These are phyloP conservation scores for Phalacrocorax carbo DNA, from an alignment of 2,113 vertebrate species.

Conservation along the genomic window DNA sequence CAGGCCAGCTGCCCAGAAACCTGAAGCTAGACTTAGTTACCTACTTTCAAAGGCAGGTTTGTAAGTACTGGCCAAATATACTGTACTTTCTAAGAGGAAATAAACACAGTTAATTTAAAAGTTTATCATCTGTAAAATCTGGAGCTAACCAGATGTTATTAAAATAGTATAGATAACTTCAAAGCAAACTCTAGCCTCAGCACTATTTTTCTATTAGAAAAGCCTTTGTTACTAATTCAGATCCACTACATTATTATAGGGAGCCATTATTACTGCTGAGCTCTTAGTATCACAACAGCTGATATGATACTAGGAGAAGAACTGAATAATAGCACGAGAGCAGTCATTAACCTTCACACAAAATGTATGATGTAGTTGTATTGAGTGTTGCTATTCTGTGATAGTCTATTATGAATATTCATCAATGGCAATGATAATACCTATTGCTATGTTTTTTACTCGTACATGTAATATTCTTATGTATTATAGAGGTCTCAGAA, in stretches of 20 bases:
- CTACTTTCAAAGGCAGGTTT: neutral
- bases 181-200: neutral
- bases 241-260: neutral
- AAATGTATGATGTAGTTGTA: neutral
- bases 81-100: neutral
- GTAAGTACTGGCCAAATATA: neutral
- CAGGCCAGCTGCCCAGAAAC: neutral
- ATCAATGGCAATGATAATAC: neutral
- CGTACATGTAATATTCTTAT: neutral
- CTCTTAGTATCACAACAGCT: neutral
- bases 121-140: neutral
- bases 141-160: neutral
- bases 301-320: neutral
- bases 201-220: neutral
- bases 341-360: neutral
- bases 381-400: neutral
- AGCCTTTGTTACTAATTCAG: neutral
- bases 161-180: neutral
- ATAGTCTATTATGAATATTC: neutral
- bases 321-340: neutral
- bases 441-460: neutral
- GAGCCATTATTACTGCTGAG: neutral
- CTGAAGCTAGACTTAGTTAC: neutral
- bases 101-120: neutral
- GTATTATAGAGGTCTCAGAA: neutral